phyloP scores from a whole-genome alignment of 2,113 vertebrate genomes.

The Aphyosemion australe region DNA sequence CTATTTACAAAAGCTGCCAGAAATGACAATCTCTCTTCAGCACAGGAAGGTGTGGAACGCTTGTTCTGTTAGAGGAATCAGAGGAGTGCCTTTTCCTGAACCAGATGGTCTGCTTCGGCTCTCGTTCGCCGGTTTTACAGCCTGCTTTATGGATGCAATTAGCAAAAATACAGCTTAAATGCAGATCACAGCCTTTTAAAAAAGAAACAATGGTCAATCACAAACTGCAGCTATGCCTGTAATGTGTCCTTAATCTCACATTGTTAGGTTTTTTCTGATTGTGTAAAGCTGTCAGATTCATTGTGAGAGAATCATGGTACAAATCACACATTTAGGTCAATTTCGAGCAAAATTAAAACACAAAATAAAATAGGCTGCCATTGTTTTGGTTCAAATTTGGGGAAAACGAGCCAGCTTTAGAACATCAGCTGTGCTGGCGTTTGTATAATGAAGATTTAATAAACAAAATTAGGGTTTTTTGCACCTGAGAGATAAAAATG shows the following conservation, averaged over 20 bases:
- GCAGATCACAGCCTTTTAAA: background rate
- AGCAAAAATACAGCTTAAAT: background rate
- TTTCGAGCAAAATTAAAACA: no score
- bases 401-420: no score
- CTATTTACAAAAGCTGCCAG: constrained; percentile 75
- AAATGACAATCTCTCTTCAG: constrained; percentile 57
- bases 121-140: background rate
- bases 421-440: no score
- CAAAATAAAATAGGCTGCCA: no score
- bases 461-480: background rate
- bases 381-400: no score
- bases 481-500: background rate
- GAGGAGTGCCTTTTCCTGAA: background rate
- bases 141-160: background rate
- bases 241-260: no score
- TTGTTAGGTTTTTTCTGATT: no score
- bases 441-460: no score
- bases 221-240: no score
- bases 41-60: constrained; percentile 39
- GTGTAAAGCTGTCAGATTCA: no score
- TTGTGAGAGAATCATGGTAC: no score
- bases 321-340: no score
- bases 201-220: background rate
- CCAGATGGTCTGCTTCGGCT: constrained; percentile 1
- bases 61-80: constrained; percentile 22